phyloP scores from a whole-genome alignment of 2,797 vertebrate genomes.

The Pantherophis vulpinus region DNA sequence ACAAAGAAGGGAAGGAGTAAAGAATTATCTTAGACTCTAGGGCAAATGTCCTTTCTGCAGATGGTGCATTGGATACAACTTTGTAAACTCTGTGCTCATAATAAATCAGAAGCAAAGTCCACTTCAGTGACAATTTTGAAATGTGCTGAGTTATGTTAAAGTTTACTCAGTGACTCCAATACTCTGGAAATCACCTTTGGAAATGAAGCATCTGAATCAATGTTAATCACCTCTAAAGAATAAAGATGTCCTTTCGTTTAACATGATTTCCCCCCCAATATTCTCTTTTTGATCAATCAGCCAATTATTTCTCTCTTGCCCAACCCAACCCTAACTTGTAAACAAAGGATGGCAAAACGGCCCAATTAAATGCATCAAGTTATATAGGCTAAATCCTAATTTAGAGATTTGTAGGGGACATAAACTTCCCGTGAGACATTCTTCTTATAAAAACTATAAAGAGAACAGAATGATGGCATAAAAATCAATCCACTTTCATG shows the following conservation, averaged over 20 bases:
- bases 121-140: neutral
- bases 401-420: slow-evolving; percentile 40
- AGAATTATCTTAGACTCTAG: no score
- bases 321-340: neutral
- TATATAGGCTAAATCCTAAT: slow-evolving; percentile 29
- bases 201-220: slow-evolving; percentile 18
- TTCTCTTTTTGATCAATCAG: slow-evolving; percentile 39
- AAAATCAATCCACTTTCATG: slow-evolving; percentile 61
- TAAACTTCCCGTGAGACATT: slow-evolving; percentile 50
- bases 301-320: slow-evolving; percentile 26
- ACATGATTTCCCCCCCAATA: slow-evolving; percentile 42
- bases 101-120: neutral
- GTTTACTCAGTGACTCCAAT: neutral
- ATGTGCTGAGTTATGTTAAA: neutral
- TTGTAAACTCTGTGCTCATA: neutral
- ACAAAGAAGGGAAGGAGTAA: neutral
- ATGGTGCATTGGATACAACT: neutral
- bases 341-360: slow-evolving; percentile 34
- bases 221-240: neutral
- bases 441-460: slow-evolving; percentile 59
- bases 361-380: slow-evolving; percentile 25
- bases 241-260: accelerated
- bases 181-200: slow-evolving; percentile 19
- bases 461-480: slow-evolving; percentile 50
- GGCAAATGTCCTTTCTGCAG: neutral